Percentiles rank a stretch among this genome's conserved stretches.
phyloP scores from a whole-genome alignment of 1,140 invertebrate species.

The Glossosoma conforme region DNA sequence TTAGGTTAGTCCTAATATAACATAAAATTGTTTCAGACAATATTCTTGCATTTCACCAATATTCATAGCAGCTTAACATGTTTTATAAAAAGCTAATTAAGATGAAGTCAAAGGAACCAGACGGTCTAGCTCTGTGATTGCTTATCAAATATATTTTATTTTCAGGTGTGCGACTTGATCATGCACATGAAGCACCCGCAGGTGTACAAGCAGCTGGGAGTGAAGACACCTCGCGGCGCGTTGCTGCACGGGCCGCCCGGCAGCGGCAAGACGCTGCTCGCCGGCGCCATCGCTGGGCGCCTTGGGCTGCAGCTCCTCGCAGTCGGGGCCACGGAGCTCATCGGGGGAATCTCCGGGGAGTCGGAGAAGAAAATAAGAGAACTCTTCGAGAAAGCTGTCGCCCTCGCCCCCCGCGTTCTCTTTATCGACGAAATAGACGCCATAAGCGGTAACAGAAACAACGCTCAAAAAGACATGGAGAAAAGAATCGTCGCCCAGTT shows the following conservation, averaged over 20 bases:
- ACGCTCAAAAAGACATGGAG: conserved; percentile 92
- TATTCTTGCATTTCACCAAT: too few species aligned
- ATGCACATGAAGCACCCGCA: conserved; percentile 82
- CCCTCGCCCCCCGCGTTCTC: conserved; percentile 74
- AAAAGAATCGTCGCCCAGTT: conserved; percentile 90
- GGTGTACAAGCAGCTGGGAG: conserved; percentile 71
- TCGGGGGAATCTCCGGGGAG: conserved; percentile 93
- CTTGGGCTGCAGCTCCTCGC: conserved; percentile 70
- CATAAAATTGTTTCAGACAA: too few species aligned
- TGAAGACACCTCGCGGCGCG: conserved; percentile 78
- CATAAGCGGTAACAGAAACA: conserved; percentile 79
- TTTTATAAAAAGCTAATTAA: too few species aligned
- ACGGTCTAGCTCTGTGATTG: too few species aligned
- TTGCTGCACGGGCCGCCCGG: conserved; percentile 89
- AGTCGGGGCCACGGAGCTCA: conserved; percentile 84
- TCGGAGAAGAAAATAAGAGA: conserved; percentile 90
- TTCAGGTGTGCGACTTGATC: conserved; percentile 74
- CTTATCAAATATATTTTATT: too few species aligned
- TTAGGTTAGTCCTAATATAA: too few species aligned
- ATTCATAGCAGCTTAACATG: too few species aligned
- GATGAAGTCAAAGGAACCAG: too few species aligned
- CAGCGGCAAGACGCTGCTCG: conserved; percentile 88
- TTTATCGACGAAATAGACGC: conserved; percentile 95
- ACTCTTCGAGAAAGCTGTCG: conserved; percentile 79
- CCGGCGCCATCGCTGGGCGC: conserved; percentile 83